These are phyloP conservation scores for Lepus americanus DNA, from an alignment of 2,113 vertebrate genomes.

Conservation along the genomic window DNA sequence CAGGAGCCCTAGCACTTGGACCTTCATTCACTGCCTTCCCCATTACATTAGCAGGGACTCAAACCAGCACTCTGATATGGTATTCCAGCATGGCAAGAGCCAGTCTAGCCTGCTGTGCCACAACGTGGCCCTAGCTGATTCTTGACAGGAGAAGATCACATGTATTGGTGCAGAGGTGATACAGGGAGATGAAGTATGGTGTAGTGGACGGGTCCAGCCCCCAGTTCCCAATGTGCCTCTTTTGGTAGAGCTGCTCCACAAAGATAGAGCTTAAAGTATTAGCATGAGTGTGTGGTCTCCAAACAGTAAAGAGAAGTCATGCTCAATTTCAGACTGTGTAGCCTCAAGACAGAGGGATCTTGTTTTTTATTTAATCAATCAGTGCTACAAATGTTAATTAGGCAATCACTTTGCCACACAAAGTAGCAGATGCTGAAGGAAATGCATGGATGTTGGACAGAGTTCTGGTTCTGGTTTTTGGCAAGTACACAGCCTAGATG, in stretches of 20 bases:
- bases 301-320: background rate
- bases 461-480: conserved; percentile 14
- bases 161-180: background rate
- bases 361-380: conserved; percentile 14
- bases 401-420: background rate
- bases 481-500: conserved; percentile 34
- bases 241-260: background rate
- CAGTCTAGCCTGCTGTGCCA: too few species aligned
- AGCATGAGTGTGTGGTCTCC: background rate
- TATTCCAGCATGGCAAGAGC: too few species aligned
- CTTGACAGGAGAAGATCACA: rapidly evolving
- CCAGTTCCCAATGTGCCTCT: background rate
- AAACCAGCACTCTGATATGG: too few species aligned
- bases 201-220: background rate
- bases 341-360: background rate
- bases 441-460: conserved; percentile 25
- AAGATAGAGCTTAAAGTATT: background rate
- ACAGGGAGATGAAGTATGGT: background rate
- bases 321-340: background rate
- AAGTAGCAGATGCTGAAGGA: background rate
- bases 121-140: background rate
- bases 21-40: too few species aligned
- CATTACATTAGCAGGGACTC: too few species aligned
- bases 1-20: too few species aligned
- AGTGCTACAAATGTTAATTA: conserved; percentile 48